Evolutionary conservation across 2,888 invertebrate species (phyloP).

Genomic region (Aphodius granarius): DNA sequence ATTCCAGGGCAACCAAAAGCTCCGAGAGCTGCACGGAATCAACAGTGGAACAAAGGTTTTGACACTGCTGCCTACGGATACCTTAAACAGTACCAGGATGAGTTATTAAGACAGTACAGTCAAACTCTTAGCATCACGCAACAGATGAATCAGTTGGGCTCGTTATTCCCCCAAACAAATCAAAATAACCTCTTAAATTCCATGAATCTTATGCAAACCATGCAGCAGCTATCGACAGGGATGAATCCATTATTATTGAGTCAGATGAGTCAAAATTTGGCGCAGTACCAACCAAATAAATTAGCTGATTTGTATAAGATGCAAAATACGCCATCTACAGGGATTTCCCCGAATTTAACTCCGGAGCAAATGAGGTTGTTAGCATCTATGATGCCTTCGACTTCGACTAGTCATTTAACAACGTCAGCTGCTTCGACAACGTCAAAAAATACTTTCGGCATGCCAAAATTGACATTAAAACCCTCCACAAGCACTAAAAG

Average conservation of each 20-base stretch:
- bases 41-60: slow-evolving; percentile 43
- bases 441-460: slow-evolving; percentile 14
- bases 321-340: slow-evolving; percentile 26
- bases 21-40: slow-evolving; percentile 41
- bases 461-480: slow-evolving; percentile 16
- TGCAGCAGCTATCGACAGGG: slow-evolving; percentile 33
- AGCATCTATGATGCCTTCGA: slow-evolving; percentile 15
- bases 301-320: slow-evolving; percentile 26
- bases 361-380: slow-evolving; percentile 22
- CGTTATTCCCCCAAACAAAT: slow-evolving; percentile 20
- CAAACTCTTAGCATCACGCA: slow-evolving; percentile 44
- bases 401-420: slow-evolving; percentile 6
- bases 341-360: slow-evolving; percentile 15
- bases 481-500: slow-evolving; percentile 3
- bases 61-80: slow-evolving; percentile 46
- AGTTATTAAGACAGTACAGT: slow-evolving; percentile 51
- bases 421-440: slow-evolving; percentile 11
- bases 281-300: slow-evolving; percentile 31
- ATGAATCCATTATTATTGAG: slow-evolving; percentile 33
- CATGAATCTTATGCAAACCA: slow-evolving; percentile 34
- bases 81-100: slow-evolving; percentile 52
- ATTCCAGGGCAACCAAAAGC: slow-evolving; percentile 40
- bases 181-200: slow-evolving; percentile 31
- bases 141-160: slow-evolving; percentile 32
- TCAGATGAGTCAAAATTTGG: slow-evolving; percentile 33